phyloP scores from a whole-genome alignment of 2,797 vertebrate genomes.

The Saxicola maurus region DNA sequence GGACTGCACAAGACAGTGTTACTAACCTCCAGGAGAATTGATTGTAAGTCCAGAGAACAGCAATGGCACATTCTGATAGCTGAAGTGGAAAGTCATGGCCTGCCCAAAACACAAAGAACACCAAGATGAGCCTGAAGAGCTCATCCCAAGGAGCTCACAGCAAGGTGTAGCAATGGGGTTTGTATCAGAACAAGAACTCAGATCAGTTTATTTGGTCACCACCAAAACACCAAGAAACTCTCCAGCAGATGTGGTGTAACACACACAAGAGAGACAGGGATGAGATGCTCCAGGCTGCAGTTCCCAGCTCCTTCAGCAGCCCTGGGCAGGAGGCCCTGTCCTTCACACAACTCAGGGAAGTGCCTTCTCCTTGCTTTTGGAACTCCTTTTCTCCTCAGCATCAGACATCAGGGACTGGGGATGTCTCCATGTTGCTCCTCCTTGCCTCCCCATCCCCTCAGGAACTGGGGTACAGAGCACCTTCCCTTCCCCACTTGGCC shows the following conservation, averaged over 20 bases:
- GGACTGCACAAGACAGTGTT: background rate
- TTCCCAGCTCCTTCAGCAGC: background rate
- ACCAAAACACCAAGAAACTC: background rate
- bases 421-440: background rate
- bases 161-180: background rate
- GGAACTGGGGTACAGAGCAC: background rate
- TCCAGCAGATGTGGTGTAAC: background rate
- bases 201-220: background rate
- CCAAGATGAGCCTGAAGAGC: background rate
- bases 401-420: background rate
- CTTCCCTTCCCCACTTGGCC: background rate
- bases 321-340: background rate
- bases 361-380: background rate
- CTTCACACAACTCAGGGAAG: background rate
- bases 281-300: background rate
- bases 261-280: background rate
- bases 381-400: background rate
- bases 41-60: slow-evolving; percentile 88
- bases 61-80: slow-evolving; percentile 81
- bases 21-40: slow-evolving; percentile 90
- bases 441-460: background rate
- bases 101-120: slow-evolving; percentile 65
- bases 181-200: background rate
- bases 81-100: slow-evolving; percentile 94
- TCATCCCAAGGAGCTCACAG: background rate